A percentile compares a stretch with the other conserved stretches of the same genome.
Evolutionary conservation across 2,113 vertebrate species (phyloP).

Genomic region (Equus przewalskii): DNA sequence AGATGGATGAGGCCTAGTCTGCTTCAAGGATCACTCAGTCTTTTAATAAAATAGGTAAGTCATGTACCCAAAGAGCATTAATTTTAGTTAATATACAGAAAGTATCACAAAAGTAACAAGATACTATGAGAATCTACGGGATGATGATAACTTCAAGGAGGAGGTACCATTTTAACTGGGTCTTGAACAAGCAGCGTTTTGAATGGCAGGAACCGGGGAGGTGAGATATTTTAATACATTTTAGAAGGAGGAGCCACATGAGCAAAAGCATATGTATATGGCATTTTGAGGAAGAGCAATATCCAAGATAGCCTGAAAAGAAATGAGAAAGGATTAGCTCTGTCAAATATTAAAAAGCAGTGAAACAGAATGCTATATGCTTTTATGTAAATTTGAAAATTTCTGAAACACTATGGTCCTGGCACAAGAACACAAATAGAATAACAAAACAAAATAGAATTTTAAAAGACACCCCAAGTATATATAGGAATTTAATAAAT

Average conservation of each 20-base stretch:
- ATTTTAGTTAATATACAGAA: conserved; percentile 16
- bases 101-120: not conserved
- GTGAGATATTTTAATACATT: not conserved
- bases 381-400: not conserved
- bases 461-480: not conserved
- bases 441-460: not conserved
- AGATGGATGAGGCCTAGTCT: not conserved
- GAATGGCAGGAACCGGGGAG: not conserved
- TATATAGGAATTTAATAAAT: not conserved
- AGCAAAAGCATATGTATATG: not conserved
- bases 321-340: not conserved
- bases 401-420: not conserved
- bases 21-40: not conserved
- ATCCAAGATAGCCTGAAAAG: not conserved
- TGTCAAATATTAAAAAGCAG: not conserved
- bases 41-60: not conserved
- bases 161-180: not conserved
- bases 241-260: not conserved
- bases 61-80: not conserved
- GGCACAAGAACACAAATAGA: not conserved
- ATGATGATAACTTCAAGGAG: not conserved
- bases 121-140: not conserved
- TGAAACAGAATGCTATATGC: not conserved
- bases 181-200: not conserved
- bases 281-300: not conserved